Conservation (phyloP, 1,140 invertebrate species). For the Palaemon carinicauda region DNA sequence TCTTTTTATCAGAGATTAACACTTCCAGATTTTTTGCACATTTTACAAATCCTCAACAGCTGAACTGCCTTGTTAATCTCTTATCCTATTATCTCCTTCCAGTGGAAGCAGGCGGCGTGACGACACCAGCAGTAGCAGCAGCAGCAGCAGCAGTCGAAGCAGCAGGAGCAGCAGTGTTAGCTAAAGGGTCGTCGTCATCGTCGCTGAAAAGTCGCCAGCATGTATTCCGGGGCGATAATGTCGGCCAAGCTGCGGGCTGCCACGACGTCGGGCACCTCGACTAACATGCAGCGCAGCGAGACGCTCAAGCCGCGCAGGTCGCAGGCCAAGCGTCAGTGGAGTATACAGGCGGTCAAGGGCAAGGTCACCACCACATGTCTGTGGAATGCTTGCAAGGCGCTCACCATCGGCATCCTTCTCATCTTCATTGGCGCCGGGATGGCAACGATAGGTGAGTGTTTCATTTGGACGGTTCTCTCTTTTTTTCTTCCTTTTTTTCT, state of each 20-base stretch:
- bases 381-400: constrained; percentile 88
- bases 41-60: no score
- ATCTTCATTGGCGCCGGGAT: constrained; percentile 87
- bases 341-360: constrained; percentile 75
- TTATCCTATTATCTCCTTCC: no score
- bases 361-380: constrained; percentile 87
- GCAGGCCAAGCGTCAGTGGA: constrained; percentile 60
- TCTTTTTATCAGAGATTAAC: not conserved
- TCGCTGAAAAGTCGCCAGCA: not conserved
- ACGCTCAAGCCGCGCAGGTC: constrained; percentile 48
- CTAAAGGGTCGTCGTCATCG: not conserved
- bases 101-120: no score
- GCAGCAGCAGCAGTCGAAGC: no score
- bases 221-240: constrained; percentile 57
- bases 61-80: no score
- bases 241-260: constrained; percentile 57
- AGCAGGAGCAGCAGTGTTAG: not conserved
- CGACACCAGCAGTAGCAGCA: no score
- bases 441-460: constrained; percentile 82
- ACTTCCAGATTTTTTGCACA: not conserved
- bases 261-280: not conserved
- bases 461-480: not conserved
- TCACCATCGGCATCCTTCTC: constrained; percentile 82
- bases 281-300: constrained; percentile 29
- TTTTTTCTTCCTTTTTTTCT: not conserved